Conservation (phyloP, 2,888 invertebrate species). For the Phorcus lineatus region DNA sequence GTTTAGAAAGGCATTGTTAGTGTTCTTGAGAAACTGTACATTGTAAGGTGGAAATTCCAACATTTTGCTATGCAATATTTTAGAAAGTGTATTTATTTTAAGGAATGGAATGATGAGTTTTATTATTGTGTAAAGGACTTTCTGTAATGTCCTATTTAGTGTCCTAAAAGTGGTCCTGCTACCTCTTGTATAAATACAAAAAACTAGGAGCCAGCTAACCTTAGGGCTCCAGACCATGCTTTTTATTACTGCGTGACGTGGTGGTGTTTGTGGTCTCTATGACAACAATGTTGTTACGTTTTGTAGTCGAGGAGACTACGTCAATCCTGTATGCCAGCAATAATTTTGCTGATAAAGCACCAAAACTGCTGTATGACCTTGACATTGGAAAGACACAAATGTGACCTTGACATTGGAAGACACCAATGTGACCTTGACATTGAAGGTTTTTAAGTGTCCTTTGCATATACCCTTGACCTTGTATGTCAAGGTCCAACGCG, state of each 20-base stretch:
- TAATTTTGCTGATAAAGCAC: slow-evolving; percentile 20
- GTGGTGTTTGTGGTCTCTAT: neutral
- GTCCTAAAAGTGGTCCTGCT: neutral
- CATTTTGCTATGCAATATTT: slow-evolving; percentile 25
- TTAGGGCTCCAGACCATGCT: neutral
- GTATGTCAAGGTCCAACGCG: neutral
- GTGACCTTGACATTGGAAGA: slow-evolving; percentile 13
- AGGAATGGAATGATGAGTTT: slow-evolving; percentile 2
- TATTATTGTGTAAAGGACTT: slow-evolving; percentile 18
- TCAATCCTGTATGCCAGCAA: slow-evolving; percentile 7
- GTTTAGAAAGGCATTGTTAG: slow-evolving; percentile 10
- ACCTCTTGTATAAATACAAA: neutral
- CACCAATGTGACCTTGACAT: neutral
- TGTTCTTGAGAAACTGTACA: slow-evolving; percentile 5
- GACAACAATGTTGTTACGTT: slow-evolving; percentile 11
- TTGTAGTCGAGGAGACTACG: neutral
- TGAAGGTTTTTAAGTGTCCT: neutral
- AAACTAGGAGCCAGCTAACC: neutral
- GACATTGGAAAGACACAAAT: slow-evolving; percentile 9
- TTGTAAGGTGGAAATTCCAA: slow-evolving; percentile 1
- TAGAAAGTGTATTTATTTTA: slow-evolving; percentile 26
- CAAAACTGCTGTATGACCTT: slow-evolving; percentile 8
- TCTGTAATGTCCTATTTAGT: slow-evolving; percentile 10
- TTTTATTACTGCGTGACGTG: neutral
- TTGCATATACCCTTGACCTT: no score